Base-by-base conservation (phyloP, 2,797 vertebrate genomes). In the Sebastes melanostomus region DNA sequence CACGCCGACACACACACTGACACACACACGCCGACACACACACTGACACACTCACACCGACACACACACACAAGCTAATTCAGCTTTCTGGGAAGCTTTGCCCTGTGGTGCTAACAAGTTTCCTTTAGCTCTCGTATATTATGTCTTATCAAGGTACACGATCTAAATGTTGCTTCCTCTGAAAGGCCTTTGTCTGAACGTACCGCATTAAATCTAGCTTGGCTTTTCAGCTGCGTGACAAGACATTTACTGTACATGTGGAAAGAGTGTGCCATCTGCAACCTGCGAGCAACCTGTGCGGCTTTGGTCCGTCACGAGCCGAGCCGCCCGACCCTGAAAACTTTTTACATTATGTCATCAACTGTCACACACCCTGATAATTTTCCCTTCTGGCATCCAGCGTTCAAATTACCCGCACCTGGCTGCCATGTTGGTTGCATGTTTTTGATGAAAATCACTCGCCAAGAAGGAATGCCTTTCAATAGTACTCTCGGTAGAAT, bases 391-490 rank as follows among this genome's bases (percentile, higher is more conserved):
- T 92, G 91, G 93, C 82, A 93, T 81, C 66, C 61, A 76, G 67
- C 25, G 18, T 81, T 88, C 52, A 87, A 93, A 94, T 93, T 87
- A 89, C 89, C 86, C 18, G 1, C 93, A 93, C 89, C 92, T 94
- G 92, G 92, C 78, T 73, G 85, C 89, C 91, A 93, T 90, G 89
- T 90, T 90, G 78, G 84, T 86, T 89, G 86, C 85, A 86, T 87
- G 86, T 91, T 91, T 91, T 92, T 91, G 85, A 93, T 92, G 82
- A 92, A 93, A 91, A 86, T 88, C 83, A 69, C 83, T 92, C 82
- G 92, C 90, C 82, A 83, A 83, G 79, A 84, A 91, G 81, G 90
- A 94, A 91, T 87, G 86, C 86, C 76, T 91, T 90, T 87, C 87
- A 82, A 83, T 83, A 71, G 85, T 84, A 38, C 79, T 83, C 84